Evolutionary conservation across 2,113 vertebrate species (phyloP).

Genomic region (Eulacestoma nigropectus): DNA sequence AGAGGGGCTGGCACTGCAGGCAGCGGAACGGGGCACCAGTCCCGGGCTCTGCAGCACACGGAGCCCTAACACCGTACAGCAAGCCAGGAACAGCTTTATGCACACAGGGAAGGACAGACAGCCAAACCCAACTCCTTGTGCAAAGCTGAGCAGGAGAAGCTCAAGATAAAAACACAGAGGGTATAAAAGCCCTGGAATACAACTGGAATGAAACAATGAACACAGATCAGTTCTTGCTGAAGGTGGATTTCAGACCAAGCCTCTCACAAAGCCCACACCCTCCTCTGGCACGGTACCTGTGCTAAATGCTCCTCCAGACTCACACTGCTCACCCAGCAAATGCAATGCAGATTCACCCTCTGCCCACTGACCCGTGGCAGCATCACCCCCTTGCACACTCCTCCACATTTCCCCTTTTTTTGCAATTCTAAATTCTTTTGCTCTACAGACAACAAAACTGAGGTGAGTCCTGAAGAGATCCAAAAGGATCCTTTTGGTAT

Average conservation of each 20-base stretch:
- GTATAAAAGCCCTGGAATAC: background rate
- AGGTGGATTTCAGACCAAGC: background rate
- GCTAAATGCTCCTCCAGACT: background rate
- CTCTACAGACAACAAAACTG: background rate
- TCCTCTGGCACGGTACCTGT: background rate
- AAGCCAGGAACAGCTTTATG: background rate
- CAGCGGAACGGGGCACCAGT: background rate
- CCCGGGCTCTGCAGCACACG: background rate
- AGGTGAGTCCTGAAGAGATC: background rate
- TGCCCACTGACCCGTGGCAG: rapidly evolving
- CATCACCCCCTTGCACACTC: background rate
- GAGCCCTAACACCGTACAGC: background rate
- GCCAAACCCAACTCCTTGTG: background rate
- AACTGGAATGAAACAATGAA: background rate
- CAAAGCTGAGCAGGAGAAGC: background rate
- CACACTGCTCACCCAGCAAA: background rate
- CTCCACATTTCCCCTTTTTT: too few relatives aligned
- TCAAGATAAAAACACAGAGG: background rate
- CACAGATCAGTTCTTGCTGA: background rate
- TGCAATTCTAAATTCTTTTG: background rate
- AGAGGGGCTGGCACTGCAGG: background rate
- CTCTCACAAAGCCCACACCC: background rate
- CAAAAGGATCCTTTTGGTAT: rapidly evolving
- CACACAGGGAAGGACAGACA: background rate
- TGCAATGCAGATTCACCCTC: background rate